Evolutionary conservation across 2,113 vertebrate genomes (phyloP).

Genomic region (Bubo blakistoni): DNA sequence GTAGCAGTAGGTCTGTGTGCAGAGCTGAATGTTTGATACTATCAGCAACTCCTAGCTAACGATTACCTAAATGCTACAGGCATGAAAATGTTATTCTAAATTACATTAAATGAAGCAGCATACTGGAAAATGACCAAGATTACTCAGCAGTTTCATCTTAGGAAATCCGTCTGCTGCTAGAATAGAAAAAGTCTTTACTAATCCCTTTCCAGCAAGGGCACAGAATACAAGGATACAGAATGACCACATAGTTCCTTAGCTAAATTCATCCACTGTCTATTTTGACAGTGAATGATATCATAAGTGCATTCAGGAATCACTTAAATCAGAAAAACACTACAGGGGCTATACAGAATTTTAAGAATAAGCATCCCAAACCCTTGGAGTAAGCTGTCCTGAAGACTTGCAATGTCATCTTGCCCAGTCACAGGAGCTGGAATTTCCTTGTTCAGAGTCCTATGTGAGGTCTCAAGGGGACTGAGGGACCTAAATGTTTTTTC

Average conservation of each 20-base stretch:
- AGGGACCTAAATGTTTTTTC: neutral
- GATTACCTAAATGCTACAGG: neutral
- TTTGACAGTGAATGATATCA: neutral
- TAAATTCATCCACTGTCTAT: neutral
- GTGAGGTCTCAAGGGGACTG: neutral
- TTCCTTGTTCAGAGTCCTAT: neutral
- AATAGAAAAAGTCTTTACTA: neutral
- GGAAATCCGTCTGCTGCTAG: neutral
- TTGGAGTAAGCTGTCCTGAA: neutral
- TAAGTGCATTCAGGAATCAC: neutral
- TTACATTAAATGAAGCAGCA: neutral
- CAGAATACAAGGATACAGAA: neutral
- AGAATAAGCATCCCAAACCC: neutral
- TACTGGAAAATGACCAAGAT: constrained; percentile 24
- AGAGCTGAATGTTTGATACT: neutral
- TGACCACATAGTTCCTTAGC: fast-evolving
- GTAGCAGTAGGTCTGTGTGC: neutral
- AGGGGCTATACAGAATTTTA: neutral
- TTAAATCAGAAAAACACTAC: neutral
- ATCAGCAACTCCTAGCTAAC: neutral
- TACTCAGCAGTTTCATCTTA: constrained; percentile 18
- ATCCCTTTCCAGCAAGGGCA: neutral
- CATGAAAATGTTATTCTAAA: neutral
- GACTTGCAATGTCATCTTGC: neutral
- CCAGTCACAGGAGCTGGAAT: neutral